Conservation (phyloP, 2,888 invertebrate species). For the Crepidodera aurea region DNA sequence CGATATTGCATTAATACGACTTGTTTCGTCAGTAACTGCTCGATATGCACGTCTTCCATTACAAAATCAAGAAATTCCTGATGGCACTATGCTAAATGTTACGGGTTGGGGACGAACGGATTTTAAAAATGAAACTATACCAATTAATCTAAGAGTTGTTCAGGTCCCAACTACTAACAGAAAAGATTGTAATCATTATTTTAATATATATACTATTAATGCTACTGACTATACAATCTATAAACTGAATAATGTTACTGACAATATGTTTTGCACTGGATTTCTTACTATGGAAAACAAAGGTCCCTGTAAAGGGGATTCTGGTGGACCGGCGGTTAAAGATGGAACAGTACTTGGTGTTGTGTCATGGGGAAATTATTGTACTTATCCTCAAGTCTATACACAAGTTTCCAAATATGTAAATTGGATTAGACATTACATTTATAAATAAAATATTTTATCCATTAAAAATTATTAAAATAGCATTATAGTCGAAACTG, state of each 20-base stretch:
- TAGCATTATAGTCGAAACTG: too few species aligned
- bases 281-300: constrained; percentile 62
- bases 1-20: neutral
- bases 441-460: too few species aligned
- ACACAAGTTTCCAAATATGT: constrained; percentile 41
- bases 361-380: constrained; percentile 49
- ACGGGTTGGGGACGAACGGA: constrained; percentile 15
- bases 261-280: constrained; percentile 67
- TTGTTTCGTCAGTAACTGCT: neutral
- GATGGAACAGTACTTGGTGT: constrained; percentile 41
- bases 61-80: neutral
- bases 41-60: neutral
- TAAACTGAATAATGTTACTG: neutral
- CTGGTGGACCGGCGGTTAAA: constrained; percentile 46
- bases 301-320: constrained; percentile 46
- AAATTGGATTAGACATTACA: constrained; percentile 28
- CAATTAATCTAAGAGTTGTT: neutral
- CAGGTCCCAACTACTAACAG: neutral
- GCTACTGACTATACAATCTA: too few species aligned
- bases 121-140: too few species aligned
- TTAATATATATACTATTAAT: neutral
- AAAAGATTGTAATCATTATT: neutral
- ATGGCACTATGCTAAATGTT: neutral
- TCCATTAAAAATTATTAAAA: too few species aligned
- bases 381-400: constrained; percentile 50